Conservation (phyloP, 2,797 vertebrate genomes). For the Strix occidentalis region DNA sequence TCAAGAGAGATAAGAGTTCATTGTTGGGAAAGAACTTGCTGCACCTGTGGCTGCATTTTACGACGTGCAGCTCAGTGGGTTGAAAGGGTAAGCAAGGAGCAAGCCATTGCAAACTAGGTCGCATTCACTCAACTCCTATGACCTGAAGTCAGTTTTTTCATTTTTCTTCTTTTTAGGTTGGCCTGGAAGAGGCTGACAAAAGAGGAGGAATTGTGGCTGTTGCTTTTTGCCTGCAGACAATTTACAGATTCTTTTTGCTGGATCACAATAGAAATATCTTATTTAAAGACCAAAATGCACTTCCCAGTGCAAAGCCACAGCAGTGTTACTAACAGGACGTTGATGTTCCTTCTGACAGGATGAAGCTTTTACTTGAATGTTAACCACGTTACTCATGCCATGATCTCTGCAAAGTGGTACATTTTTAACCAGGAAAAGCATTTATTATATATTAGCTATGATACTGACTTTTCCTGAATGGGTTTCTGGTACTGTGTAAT, state of each 20-base stretch:
- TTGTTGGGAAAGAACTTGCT: background rate
- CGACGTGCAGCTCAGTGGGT: background rate
- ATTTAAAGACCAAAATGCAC: background rate
- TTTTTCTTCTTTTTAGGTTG: background rate
- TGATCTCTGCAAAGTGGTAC: background rate
- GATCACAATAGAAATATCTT: background rate
- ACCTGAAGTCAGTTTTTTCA: background rate
- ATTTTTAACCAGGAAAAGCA: slow-evolving; percentile 8
- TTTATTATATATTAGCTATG: background rate
- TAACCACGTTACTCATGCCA: background rate
- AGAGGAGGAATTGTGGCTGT: background rate
- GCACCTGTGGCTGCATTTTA: background rate
- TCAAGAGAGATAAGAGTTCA: background rate
- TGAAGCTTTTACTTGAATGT: slow-evolving; percentile 48
- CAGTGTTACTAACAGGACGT: background rate
- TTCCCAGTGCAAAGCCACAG: background rate
- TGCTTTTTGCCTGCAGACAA: background rate
- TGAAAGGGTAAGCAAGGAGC: background rate
- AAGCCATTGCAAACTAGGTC: background rate
- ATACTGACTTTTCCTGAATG: background rate
- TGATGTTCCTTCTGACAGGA: slow-evolving; percentile 13
- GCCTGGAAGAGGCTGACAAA: background rate
- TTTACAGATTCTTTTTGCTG: background rate
- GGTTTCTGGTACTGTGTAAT: background rate
- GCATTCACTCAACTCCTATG: background rate